Evolutionary conservation across 2,888 invertebrate genomes (phyloP).

Genomic region (Ametastegia equiseti): DNA sequence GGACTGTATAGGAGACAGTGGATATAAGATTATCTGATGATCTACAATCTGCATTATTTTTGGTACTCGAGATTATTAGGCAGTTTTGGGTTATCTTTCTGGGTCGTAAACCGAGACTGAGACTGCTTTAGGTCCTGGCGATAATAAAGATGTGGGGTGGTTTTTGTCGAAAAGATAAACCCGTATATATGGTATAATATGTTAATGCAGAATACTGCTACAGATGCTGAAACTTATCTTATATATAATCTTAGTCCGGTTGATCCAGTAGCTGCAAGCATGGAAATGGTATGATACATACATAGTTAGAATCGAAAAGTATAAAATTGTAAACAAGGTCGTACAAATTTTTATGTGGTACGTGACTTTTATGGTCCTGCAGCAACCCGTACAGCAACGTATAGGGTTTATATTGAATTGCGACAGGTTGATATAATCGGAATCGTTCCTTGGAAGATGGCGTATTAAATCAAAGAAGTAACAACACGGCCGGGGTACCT

Average conservation of each 20-base stretch:
- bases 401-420: conserved; percentile 30
- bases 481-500: neutral
- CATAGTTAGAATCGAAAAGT: conserved; percentile 23
- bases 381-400: conserved; percentile 2
- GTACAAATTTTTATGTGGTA: conserved; percentile 39
- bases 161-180: conserved; percentile 27
- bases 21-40: neutral
- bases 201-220: neutral
- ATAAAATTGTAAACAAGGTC: conserved; percentile 45
- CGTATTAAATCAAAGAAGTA: conserved; percentile 17
- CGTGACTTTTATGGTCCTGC: conserved; percentile 27
- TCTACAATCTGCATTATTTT: conserved; percentile 11
- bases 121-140: neutral
- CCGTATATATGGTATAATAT: neutral
- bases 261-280: neutral
- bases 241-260: neutral
- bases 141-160: conserved; percentile 10
- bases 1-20: neutral
- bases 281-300: neutral
- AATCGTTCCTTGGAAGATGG: conserved; percentile 16
- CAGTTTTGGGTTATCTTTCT: conserved; percentile 4
- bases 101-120: neutral
- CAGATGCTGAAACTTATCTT: conserved; percentile 30
- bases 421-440: conserved; percentile 30
- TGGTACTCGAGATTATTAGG: conserved; percentile 4